Conservation (phyloP, 2,888 invertebrate species). For the Drosophila mayaguana region DNA sequence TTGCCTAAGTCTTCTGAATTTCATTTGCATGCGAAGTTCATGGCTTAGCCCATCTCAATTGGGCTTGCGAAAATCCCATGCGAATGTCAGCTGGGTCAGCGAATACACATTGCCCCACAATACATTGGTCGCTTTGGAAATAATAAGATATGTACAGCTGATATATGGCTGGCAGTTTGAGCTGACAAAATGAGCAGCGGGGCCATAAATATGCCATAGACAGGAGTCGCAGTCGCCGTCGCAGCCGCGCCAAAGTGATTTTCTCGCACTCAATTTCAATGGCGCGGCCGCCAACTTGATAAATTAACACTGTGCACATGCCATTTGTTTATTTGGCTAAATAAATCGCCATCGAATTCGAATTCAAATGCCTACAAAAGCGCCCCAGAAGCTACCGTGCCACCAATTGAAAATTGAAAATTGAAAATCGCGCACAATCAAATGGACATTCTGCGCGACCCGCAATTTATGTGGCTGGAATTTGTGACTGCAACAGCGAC, state of each 20-base stretch:
- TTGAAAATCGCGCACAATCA: constrained; percentile 73
- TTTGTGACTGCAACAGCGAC: constrained; percentile 39
- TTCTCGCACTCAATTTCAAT: constrained; percentile 77
- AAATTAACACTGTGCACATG: constrained; percentile 79
- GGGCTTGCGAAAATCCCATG: constrained; percentile 13
- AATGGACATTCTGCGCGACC: constrained; percentile 68
- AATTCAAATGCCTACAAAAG: constrained; percentile 57
- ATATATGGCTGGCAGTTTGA: constrained; percentile 73
- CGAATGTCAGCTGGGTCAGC: constrained; percentile 60
- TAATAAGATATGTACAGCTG: constrained; percentile 72
- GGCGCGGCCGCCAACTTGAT: constrained; percentile 64
- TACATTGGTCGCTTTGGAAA: constrained; percentile 51
- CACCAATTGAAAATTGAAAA: constrained; percentile 74
- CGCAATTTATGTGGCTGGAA: constrained; percentile 69
- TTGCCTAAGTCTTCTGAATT: constrained; percentile 42
- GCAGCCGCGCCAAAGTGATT: constrained; percentile 66
- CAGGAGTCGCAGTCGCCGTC: constrained; percentile 19
- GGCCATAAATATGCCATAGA: constrained; percentile 69
- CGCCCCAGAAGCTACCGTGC: constrained; percentile 64
- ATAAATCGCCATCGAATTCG: constrained; percentile 72
- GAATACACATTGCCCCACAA: constrained; percentile 60
- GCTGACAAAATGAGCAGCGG: constrained; percentile 70
- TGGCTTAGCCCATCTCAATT: constrained; percentile 34
- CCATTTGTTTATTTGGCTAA: constrained; percentile 78
- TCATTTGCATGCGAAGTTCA: constrained; percentile 14